Conservation (phyloP, 2,888 invertebrate genomes). For the Microdon myrmicae region DNA sequence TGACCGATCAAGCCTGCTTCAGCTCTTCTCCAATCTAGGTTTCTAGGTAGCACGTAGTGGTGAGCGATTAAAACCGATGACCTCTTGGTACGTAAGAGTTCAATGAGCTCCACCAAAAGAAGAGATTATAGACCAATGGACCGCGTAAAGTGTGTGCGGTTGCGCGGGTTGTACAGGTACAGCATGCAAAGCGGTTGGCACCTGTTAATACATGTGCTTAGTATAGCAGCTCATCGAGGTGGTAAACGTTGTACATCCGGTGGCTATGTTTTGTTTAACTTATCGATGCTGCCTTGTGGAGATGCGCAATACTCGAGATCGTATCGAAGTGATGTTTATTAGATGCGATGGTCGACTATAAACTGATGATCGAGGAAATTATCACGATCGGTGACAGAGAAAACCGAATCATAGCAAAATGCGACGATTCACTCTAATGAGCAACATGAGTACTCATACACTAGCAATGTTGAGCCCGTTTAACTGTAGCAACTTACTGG, state of each 20-base stretch:
- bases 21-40: slow-evolving; percentile 21
- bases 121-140: slow-evolving; percentile 22
- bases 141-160: slow-evolving; percentile 15
- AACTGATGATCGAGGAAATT: too few relatives aligned
- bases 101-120: slow-evolving; percentile 13
- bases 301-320: too few relatives aligned
- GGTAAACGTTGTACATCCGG: slow-evolving; percentile 25
- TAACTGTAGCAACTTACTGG: too few relatives aligned
- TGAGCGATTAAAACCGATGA: slow-evolving; percentile 1
- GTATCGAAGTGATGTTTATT: too few relatives aligned
- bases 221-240: slow-evolving; percentile 10
- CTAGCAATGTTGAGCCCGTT: too few relatives aligned
- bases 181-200: too few relatives aligned
- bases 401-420: too few relatives aligned
- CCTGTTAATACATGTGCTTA: slow-evolving; percentile 13
- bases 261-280: slow-evolving; percentile 10
- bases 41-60: slow-evolving; percentile 29
- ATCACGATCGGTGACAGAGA: too few relatives aligned
- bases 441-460: too few relatives aligned
- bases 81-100: slow-evolving; percentile 13
- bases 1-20: slow-evolving; percentile 18
- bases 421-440: too few relatives aligned
- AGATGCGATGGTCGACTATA: too few relatives aligned
- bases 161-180: not conserved
- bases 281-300: too few relatives aligned